phyloP scores from a whole-genome alignment of 2,113 vertebrate genomes.

The Prinia subflava region DNA sequence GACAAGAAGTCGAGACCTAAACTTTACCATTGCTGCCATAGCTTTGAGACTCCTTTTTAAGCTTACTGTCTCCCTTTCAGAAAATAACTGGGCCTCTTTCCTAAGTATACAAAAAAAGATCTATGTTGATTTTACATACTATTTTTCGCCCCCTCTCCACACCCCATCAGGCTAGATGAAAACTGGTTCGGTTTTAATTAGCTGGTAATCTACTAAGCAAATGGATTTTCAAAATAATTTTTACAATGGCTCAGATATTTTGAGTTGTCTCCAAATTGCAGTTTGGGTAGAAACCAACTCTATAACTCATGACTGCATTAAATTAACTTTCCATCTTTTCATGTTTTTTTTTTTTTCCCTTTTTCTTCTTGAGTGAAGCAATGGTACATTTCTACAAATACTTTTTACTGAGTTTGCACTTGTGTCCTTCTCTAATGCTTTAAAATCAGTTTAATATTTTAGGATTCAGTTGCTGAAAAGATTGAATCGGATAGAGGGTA shows the following conservation, averaged over 20 bases:
- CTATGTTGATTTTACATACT: neutral
- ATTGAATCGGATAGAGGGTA: neutral
- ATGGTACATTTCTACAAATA: neutral
- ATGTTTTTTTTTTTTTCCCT: no score
- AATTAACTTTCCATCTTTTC: neutral
- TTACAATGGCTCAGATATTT: slow-evolving; percentile 5
- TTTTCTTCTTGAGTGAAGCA: neutral
- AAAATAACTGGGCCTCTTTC: neutral
- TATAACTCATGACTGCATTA: neutral
- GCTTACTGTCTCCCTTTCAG: neutral
- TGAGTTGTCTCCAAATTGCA: neutral
- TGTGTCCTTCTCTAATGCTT: neutral
- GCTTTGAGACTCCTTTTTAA: neutral
- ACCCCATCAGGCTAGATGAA: neutral
- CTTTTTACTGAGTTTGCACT: neutral
- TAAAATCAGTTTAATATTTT: neutral
- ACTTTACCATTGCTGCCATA: neutral
- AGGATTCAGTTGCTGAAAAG: neutral
- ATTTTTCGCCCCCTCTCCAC: neutral
- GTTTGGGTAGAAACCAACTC: neutral
- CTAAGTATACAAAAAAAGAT: neutral
- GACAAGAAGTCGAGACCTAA: neutral
- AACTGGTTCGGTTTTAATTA: slow-evolving; percentile 15
- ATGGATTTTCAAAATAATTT: slow-evolving; percentile 57
- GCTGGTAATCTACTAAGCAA: slow-evolving; percentile 1